Evolutionary conservation across 2,888 invertebrate species (phyloP).

Genomic region (Brenthis daphne): DNA sequence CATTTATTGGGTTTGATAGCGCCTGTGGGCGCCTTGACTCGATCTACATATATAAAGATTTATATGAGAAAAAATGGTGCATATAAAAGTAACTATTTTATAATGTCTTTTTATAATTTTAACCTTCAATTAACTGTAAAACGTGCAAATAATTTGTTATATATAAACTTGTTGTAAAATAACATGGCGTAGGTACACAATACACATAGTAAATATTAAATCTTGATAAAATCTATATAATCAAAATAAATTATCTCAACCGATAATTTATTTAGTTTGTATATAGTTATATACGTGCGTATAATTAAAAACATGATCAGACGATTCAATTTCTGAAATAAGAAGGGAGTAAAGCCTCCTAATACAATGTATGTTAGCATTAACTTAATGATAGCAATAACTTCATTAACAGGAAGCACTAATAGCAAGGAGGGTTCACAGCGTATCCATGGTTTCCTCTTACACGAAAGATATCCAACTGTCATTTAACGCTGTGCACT

Average conservation of each 20-base stretch:
- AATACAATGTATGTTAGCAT: constrained; percentile 9
- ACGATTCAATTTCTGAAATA: not conserved
- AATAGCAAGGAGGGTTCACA: constrained; percentile 7
- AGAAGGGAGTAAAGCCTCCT: constrained; percentile 2
- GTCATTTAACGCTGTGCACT: not conserved
- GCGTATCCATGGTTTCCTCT: constrained; percentile 2
- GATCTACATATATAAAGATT: not conserved
- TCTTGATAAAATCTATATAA: no score
- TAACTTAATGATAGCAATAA: constrained; percentile 13
- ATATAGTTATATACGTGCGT: no score
- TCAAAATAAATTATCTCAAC: not conserved
- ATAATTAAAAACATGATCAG: not conserved
- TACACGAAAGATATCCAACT: not conserved
- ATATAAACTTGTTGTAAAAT: no score
- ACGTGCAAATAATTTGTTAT: no score
- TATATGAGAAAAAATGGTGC: no score
- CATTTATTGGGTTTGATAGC: constrained; percentile 17
- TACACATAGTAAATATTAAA: no score
- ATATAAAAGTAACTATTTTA: not conserved
- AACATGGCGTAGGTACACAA: no score
- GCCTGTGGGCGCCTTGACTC: not conserved
- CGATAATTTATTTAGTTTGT: not conserved
- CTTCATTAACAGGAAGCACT: constrained; percentile 13
- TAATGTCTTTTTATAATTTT: constrained; percentile 2
- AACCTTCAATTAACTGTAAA: not conserved